These are phyloP conservation scores for Drosophila barbarae DNA, from an alignment of 2,888 invertebrate genomes.

Conservation along the genomic window DNA sequence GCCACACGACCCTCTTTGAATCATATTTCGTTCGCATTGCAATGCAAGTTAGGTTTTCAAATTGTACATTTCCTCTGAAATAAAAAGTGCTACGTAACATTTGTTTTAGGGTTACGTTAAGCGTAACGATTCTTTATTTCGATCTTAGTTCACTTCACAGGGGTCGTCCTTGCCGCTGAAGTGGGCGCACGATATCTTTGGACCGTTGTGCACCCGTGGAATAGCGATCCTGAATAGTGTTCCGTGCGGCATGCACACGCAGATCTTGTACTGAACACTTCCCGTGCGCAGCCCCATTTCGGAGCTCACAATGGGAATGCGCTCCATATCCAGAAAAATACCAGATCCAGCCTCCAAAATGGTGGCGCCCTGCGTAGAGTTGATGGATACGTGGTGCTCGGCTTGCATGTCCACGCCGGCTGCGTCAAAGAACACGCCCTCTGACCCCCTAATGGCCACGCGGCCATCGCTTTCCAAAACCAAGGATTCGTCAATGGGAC, in stretches of 20 bases:
- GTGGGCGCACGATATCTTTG: slow-evolving; percentile 78
- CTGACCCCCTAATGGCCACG: slow-evolving; percentile 87
- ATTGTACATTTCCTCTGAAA: slow-evolving; percentile 55
- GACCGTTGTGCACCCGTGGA: slow-evolving; percentile 80
- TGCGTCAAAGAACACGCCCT: slow-evolving; percentile 87
- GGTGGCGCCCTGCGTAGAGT: slow-evolving; percentile 89
- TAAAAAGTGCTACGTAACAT: slow-evolving; percentile 53
- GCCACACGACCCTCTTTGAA: background rate
- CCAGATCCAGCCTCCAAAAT: slow-evolving; percentile 86
- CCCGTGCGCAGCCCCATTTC: slow-evolving; percentile 79
- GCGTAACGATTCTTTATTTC: slow-evolving; percentile 16
- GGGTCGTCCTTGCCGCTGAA: slow-evolving; percentile 78
- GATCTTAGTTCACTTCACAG: slow-evolving; percentile 60
- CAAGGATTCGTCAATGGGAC: slow-evolving; percentile 86
- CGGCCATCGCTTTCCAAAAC: slow-evolving; percentile 84
- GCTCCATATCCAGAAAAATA: slow-evolving; percentile 85
- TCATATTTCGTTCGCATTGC: background rate
- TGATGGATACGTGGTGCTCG: slow-evolving; percentile 88
- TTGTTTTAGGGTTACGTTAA: slow-evolving; percentile 52
- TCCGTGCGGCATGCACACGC: slow-evolving; percentile 94
- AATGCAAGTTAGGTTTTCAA: slow-evolving; percentile 18
- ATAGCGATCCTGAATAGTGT: slow-evolving; percentile 89
- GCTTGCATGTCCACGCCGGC: slow-evolving; percentile 87
- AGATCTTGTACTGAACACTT: slow-evolving; percentile 89
- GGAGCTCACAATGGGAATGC: slow-evolving; percentile 84